Conservation (phyloP, 2,888 invertebrate species). For the Hylaea fasciaria region DNA sequence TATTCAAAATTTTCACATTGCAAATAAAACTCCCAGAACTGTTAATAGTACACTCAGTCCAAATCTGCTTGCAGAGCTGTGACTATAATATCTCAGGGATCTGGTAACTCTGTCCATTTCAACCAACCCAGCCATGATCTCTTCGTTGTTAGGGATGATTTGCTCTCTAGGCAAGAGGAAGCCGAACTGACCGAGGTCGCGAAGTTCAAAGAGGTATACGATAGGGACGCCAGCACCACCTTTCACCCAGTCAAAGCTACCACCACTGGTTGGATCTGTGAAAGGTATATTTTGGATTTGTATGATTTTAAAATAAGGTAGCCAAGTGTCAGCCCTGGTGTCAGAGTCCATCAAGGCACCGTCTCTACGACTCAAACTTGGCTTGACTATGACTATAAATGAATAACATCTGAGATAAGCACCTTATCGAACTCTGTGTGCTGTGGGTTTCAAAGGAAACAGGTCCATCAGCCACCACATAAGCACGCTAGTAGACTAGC, state of each 20-base stretch:
- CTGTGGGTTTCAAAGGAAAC: too few species aligned
- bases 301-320: too few species aligned
- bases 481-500: too few species aligned
- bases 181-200: constrained; percentile 84
- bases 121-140: constrained; percentile 85
- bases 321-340: too few species aligned
- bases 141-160: constrained; percentile 84
- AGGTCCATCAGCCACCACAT: too few species aligned
- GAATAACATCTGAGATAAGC: too few species aligned
- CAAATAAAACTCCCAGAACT: constrained; percentile 35
- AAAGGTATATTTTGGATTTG: constrained; percentile 6
- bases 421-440: too few species aligned
- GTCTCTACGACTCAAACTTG: too few species aligned
- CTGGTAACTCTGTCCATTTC: constrained; percentile 73
- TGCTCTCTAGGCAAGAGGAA: constrained; percentile 83
- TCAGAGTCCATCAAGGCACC: too few species aligned
- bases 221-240: constrained; percentile 80
- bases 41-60: constrained; percentile 43
- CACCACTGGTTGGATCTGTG: constrained; percentile 77
- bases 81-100: constrained; percentile 59
- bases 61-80: constrained; percentile 41
- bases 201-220: constrained; percentile 85
- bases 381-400: too few species aligned
- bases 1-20: constrained; percentile 37
- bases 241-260: constrained; percentile 86